Evolutionary conservation across 2,888 invertebrate species (phyloP), one percentile per base, ranked within the genome.

Genomic region (Listrodromus nycthemerus): DNA sequence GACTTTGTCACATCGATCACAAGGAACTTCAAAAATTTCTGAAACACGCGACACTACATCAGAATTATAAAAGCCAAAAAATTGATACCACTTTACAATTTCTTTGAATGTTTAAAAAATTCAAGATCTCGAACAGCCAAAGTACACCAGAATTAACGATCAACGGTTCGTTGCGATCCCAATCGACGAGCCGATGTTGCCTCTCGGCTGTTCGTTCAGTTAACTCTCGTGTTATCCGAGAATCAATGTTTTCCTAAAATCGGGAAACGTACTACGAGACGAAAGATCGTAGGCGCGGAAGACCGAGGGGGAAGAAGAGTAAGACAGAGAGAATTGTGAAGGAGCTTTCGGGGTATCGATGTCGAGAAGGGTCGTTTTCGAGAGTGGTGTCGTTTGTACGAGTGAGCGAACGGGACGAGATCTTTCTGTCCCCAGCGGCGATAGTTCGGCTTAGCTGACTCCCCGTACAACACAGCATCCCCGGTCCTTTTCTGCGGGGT

Each of bases 371-470:
- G 87, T 85, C 82, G 85, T 84, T 84, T 84, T 79, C 75, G 66
- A 80, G 85, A 84, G 86, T 87, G 85, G 82, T 71, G 84, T 87
- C 85, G 86, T 87, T 87, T 86, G 85, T 87, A 87, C 82, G 85
- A 85, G 75, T 79, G 81, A 78, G 61, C 78, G 80, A 80, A 37
- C 65, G 75, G 30, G 61, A 61, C 74, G 84, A 82, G 84, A 87
- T 87, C 86, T 86, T 82, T 86, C 67, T 75, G 66, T 71, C 33
- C 45, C 50, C 73, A 77, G 65, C 77, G 71, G 70, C 74, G 82
- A 84, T 81, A 84, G 81, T 84, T 78, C 66, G 79, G 84, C 84
- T 84, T 75, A 84, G 78, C 84, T 79, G 50, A 75, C 75, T 69
- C 79, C 45, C 65, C 41, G 16, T 69, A 65, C 61, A 70, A 27